Base-by-base conservation (phyloP, 2,888 invertebrate species). In the Coleophora flavipennella region DNA sequence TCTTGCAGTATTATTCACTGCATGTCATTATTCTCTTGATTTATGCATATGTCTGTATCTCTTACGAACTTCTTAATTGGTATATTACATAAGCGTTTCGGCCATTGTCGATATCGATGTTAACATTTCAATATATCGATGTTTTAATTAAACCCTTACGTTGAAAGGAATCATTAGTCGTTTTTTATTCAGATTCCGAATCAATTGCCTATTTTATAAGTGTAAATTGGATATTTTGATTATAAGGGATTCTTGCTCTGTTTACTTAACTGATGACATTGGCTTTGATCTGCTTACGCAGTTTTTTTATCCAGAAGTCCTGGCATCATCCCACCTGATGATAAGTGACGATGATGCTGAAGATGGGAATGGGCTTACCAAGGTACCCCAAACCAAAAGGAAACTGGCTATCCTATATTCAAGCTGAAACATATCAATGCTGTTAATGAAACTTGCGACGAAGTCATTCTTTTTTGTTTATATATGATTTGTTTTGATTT, bases 101-200 rank as follows among this genome's bases (percentile, higher is more conserved):
- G 48, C 50, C 51, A 55, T 58, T 58, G 53, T 46, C 29, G 46
- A 49, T 52, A 55, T 52, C 53, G 56, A 60, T 59, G 60, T 63
- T 59, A 62, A 64, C 62, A 62, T 62, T 64, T 50, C 44, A 48
- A 58, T 59, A 46, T 52, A 56, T 51, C 48, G 46, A 46, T 48
- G 51, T 46, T 54, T 55, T 55, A 55, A 54, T 54, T 51, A 52
- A 57, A 40, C 33, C 36, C 29, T 42, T 32, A 40, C 42, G 35
- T 44, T 48, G 41, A 43, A 42, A 33, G 36, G 39, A 39, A 39
- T 33, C 42, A 39, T 31, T 10, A 34, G 32, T 13, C 35, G 14
- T 36, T 42, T 38, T 42, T 42, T 27, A 32, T 35, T 32, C n/a
- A 35, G 36, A 29, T 27, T 33, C 29, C n/a, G 10, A 29, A 14